Evolutionary conservation across 1,140 invertebrate genomes (phyloP).

Genomic region (Neelides sp.): DNA sequence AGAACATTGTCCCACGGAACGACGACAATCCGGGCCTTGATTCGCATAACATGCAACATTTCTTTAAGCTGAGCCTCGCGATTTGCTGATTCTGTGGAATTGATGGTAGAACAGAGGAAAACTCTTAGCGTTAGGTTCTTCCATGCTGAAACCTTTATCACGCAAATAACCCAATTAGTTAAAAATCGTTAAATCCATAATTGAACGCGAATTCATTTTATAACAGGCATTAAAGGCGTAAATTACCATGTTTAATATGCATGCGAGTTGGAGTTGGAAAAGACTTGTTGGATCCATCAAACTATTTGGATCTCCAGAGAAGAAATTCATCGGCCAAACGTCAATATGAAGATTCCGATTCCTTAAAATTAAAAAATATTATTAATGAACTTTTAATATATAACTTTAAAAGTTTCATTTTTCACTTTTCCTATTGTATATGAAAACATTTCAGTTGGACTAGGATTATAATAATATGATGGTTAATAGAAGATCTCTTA

Average conservation of each 20-base stretch:
- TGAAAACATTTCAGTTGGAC: too few relatives aligned
- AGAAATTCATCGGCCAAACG: slow-evolving; percentile 89
- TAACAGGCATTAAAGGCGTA: background rate
- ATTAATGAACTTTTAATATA: slow-evolving; percentile 4
- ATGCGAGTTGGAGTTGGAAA: slow-evolving; percentile 93
- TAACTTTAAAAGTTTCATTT: background rate
- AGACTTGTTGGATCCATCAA: slow-evolving; percentile 73
- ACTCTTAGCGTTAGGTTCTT: slow-evolving; percentile 26
- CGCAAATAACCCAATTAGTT: background rate
- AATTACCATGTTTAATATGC: slow-evolving; percentile 83
- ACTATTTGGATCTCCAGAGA: slow-evolving; percentile 54
- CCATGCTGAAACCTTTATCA: slow-evolving; percentile 20
- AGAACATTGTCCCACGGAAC: slow-evolving; percentile 42
- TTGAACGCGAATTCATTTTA: background rate
- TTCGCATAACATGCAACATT: slow-evolving; percentile 49
- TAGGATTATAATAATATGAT: background rate
- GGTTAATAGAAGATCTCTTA: slow-evolving; percentile 36
- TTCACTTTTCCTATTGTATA: too few relatives aligned
- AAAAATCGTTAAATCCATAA: background rate
- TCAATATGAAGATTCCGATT: slow-evolving; percentile 62
- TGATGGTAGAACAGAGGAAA: slow-evolving; percentile 33
- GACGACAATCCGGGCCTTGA: slow-evolving; percentile 44
- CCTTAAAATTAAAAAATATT: slow-evolving; percentile 13
- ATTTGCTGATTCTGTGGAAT: slow-evolving; percentile 19
- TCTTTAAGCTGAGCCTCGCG: slow-evolving; percentile 25